phyloP scores from a whole-genome alignment of 2,113 vertebrate species.

The Ranitomeya variabilis region DNA sequence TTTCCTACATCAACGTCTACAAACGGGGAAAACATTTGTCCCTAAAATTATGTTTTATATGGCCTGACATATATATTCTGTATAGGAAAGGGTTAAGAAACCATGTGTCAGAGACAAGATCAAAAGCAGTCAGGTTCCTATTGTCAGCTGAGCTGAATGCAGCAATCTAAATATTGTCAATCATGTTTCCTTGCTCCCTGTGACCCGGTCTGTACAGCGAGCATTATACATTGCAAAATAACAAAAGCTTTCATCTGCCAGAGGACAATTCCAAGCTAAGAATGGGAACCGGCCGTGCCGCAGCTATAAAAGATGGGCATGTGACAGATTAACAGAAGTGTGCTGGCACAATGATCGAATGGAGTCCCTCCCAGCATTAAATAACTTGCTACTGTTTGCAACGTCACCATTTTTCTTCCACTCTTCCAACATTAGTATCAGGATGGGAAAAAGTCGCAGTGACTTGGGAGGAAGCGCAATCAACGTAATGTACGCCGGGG shows the following conservation, averaged over 20 bases:
- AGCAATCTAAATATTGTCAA: slow-evolving; percentile 57
- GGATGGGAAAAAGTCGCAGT: background rate
- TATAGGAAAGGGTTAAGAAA: background rate
- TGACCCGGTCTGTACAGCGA: slow-evolving; percentile 41
- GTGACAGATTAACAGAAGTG: slow-evolving; percentile 47
- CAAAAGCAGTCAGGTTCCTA: slow-evolving; percentile 14
- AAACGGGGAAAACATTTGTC: background rate
- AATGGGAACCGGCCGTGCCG: slow-evolving; percentile 24
- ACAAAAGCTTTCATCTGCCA: slow-evolving; percentile 52
- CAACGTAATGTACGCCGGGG: background rate
- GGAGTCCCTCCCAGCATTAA: slow-evolving; percentile 16
- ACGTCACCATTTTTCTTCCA: slow-evolving; percentile 14
- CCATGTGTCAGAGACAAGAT: slow-evolving; percentile 30
- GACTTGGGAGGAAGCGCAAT: background rate
- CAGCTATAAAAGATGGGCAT: slow-evolving; percentile 25
- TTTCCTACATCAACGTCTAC: too few relatives aligned
- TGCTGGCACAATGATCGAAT: slow-evolving; percentile 41
- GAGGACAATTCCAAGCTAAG: slow-evolving; percentile 21
- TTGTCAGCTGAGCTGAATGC: slow-evolving; percentile 37
- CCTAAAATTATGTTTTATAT: background rate
- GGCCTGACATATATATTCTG: background rate
- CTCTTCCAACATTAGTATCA: background rate
- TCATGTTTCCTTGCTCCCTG: slow-evolving; percentile 33
- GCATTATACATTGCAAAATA: slow-evolving; percentile 51
- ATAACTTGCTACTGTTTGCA: slow-evolving; percentile 31